Evolutionary conservation across 1,140 invertebrate species (phyloP), one percentile per base, ranked within the genome.

Genomic region (Drosophila trapezifrons): DNA sequence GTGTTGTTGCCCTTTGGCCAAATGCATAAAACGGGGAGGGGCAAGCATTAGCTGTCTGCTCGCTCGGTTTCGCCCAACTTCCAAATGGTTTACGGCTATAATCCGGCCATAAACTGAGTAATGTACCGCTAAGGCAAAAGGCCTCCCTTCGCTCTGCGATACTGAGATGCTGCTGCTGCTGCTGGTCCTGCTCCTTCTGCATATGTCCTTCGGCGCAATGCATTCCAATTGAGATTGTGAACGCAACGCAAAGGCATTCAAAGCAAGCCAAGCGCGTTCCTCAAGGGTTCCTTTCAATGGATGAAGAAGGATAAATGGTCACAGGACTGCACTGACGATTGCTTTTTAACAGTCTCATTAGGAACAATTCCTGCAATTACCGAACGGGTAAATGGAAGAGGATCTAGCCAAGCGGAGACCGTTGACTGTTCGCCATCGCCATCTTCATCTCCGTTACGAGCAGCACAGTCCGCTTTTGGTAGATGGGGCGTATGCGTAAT

Each of bases 291-390:
- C 46, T n/a, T 37, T 37, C 27, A 27, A 38, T 17, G 25, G 27
- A 29, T 35, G 51, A 37, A 22, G 46, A 38, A 35, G 35, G 45
- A 43, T 32, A 46, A 43, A 49, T 40, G 57, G 35, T 20, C 10
- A 25, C 22, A 59, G 17, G 37, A 43, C 57, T 47, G 43, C 46
- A 40, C 46, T 67, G 58, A 75, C 47, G 60, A 86, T 59, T 67
- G 65, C 82, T 46, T 72, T 59, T 76, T 64, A 82, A 76, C 76
- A 76, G 83, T 86, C 70, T 76, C 76, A 87, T 87, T 87, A 73
- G 55, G 75, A 47, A 63, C 65, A 83, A 62, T 83, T 79, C 67
- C 18, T 29, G 45, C 42, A 69, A 51, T 71, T 72, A 57, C 40
- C 73, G 32, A 59, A 52, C 54, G 72, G 64, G 20, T 22, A 71